phyloP scores from a whole-genome alignment of 1,140 invertebrate species.

The Aphidius ervi region DNA sequence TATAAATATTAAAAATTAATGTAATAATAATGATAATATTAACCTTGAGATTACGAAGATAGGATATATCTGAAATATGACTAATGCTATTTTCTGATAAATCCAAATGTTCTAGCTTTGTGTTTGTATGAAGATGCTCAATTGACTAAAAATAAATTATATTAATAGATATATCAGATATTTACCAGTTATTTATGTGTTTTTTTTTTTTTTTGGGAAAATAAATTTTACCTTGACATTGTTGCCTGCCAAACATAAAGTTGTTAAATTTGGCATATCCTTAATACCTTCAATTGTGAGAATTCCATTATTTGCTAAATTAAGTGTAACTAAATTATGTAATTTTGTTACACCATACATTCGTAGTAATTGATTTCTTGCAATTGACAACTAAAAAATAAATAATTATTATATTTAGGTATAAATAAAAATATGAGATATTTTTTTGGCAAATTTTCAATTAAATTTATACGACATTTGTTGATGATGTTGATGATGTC shows the following conservation, averaged over 20 bases:
- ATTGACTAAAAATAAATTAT: conserved; percentile 61
- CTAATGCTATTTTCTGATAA: conserved; percentile 85
- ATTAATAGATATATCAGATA: conserved; percentile 7
- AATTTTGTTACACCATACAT: conserved; percentile 83
- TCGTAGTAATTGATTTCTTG: conserved; percentile 76
- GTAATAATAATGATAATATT: not conserved
- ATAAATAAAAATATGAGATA: too few relatives aligned
- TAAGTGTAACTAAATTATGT: conserved; percentile 72
- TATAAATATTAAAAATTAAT: conserved; percentile 9
- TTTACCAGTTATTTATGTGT: not conserved
- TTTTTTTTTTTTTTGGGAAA: conserved; percentile 10
- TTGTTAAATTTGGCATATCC: conserved; percentile 74
- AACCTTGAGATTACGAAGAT: conserved; percentile 75
- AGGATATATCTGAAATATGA: conserved; percentile 77
- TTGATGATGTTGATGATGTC: too few relatives aligned
- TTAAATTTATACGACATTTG: too few relatives aligned
- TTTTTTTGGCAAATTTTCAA: too few relatives aligned
- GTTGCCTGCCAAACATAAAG: conserved; percentile 70
- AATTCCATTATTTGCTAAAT: conserved; percentile 83
- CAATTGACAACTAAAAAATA: conserved; percentile 70
- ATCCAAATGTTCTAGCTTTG: conserved; percentile 77
- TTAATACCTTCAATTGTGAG: conserved; percentile 84
- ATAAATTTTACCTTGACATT: conserved; percentile 61
- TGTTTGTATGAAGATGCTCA: conserved; percentile 78
- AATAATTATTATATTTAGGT: not conserved